Base-by-base conservation (phyloP, 1,140 invertebrate genomes). In the Pteromalus puparum region DNA sequence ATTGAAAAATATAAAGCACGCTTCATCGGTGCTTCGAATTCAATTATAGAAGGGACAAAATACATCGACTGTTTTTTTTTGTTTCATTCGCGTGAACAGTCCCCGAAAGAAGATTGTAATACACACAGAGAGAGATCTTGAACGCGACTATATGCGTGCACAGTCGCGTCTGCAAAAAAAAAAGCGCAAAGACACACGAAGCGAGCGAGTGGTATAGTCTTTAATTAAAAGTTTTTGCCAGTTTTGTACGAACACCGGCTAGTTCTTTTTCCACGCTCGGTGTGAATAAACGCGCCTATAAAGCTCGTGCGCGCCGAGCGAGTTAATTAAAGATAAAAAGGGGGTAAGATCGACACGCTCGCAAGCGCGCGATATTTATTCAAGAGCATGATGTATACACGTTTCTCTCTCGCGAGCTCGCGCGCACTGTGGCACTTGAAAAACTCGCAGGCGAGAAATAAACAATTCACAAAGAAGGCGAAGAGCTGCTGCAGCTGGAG, bases 271-370 rank as follows among this genome's bases (percentile, higher is more conserved):
- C 53, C 15, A 2, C 18, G 13, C 46, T 48, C 46, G 46, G 4
- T 53, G 46, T 26, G 28, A 82, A 82, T 75, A 46, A 82, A 82
- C 18, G 26, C n/a, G 13, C 61, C 30, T 34, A 30, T 75, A 42
- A 42, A 82, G 28, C 30, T 21, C 26, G 2, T 10, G 46, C 18
- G 30, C 30, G 30, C 4, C 4, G 28, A 24, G 48, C 10, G 13
- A 75, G 72, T 82, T 82, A 82, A 82, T 82, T 82, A 75, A 82
- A 75, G 72, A 65, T 74, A 75, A 75, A 82, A 82, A 82, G n/a
- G 9, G 5, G n/a, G 9, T 42, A n/a, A 30, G n/a, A 75, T 75
- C 73, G 72, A 74, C 24, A n/a, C 72, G 28, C 21, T 74, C n/a
- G 13, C 34, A n/a, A 65, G 7, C 73, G 30, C 21, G 13, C 24